These are phyloP conservation scores for Cetoscarus ocellatus DNA, from an alignment of 2,797 vertebrate genomes.

Conservation along the genomic window DNA sequence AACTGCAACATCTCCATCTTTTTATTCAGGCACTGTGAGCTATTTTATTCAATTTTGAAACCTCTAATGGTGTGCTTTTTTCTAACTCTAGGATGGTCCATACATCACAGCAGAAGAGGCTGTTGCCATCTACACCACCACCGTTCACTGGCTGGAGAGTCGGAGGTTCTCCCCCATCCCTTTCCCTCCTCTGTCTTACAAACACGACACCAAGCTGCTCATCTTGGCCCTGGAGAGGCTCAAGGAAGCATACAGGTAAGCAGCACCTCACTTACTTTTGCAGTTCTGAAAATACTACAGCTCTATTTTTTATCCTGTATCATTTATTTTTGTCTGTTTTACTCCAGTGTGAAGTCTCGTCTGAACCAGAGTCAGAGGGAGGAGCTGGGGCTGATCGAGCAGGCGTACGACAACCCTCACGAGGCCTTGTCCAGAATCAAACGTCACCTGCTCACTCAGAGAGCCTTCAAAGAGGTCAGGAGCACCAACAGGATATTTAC, in stretches of 20 bases:
- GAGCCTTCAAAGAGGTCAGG: slow-evolving; percentile 98
- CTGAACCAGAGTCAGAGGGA: slow-evolving; percentile 99
- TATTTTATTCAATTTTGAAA: background rate
- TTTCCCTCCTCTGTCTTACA: slow-evolving; percentile 98
- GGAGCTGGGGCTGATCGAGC: slow-evolving; percentile 96
- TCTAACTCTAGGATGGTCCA: slow-evolving; percentile 91
- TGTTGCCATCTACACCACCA: slow-evolving; percentile 98
- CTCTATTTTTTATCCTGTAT: background rate
- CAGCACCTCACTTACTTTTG: background rate
- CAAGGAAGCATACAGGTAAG: slow-evolving; percentile 98
- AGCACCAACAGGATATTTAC: background rate
- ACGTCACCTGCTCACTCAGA: slow-evolving; percentile 98
- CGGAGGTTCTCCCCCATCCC: slow-evolving; percentile 98
- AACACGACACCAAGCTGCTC: slow-evolving; percentile 98
- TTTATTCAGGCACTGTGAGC: background rate
- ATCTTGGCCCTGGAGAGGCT: slow-evolving; percentile 98
- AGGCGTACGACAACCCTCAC: slow-evolving; percentile 99
- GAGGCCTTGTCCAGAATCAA: slow-evolving; percentile 99
- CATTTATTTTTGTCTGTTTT: background rate
- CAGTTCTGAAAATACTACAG: no score
- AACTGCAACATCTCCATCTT: background rate
- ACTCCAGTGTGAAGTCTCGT: slow-evolving; percentile 95
- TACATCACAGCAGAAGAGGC: slow-evolving; percentile 99
- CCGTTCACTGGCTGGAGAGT: slow-evolving; percentile 98
- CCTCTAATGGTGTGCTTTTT: background rate